phyloP scores from a whole-genome alignment of 2,113 vertebrate genomes.

The Falco punctatus region DNA sequence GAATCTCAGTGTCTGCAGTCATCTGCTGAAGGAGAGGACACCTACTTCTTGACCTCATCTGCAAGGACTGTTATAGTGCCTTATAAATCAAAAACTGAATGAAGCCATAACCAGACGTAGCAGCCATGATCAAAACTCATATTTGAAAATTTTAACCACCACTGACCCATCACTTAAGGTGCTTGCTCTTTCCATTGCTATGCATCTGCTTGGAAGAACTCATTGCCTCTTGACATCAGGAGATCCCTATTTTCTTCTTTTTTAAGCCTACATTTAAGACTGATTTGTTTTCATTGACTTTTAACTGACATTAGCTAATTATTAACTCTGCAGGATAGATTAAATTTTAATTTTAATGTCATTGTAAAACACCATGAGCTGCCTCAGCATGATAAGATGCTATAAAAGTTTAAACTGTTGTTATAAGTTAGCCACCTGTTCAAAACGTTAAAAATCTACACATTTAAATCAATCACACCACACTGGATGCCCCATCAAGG shows the following conservation, averaged over 20 bases:
- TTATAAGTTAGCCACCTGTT: conserved; percentile 71
- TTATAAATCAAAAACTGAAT: background rate
- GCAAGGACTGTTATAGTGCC: background rate
- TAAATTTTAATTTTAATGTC: conserved; percentile 77
- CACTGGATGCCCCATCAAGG: conserved; percentile 37
- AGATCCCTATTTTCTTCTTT: background rate
- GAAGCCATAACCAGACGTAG: background rate
- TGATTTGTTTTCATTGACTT: conserved; percentile 68
- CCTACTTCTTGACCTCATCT: background rate
- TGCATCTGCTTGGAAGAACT: background rate
- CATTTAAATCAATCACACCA: conserved; percentile 60
- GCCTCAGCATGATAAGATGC: conserved; percentile 58
- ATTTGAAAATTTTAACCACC: background rate
- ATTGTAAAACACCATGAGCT: conserved; percentile 64
- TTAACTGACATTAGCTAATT: conserved; percentile 74
- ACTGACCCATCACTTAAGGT: background rate
- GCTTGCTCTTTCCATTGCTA: background rate
- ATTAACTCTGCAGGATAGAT: conserved; percentile 70
- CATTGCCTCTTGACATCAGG: background rate
- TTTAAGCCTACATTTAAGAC: conserved; percentile 35
- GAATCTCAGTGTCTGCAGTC: background rate
- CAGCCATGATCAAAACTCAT: background rate
- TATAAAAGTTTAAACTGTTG: conserved; percentile 71
- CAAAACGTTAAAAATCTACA: conserved; percentile 58
- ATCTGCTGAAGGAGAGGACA: background rate